Evolutionary conservation across 23 tunicate genomes (phyloP), one percentile per base, ranked within the genome.

Genomic region (Trididemnum nubilum): DNA sequence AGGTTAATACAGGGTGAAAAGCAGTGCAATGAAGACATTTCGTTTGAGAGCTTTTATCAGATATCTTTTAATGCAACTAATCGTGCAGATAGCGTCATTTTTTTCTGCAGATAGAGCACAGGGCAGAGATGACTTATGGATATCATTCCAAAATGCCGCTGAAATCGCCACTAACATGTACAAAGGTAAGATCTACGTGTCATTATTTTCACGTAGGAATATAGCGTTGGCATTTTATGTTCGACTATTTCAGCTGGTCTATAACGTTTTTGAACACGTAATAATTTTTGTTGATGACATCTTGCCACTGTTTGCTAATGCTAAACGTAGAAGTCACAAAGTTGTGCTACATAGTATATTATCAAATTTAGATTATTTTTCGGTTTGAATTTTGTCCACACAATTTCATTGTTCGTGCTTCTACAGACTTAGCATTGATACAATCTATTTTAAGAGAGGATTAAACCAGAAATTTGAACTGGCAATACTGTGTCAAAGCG

Each of bases 111-210:
- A 85, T 39, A 71, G 80, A 59, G 90, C 90, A 23, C 84, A 85
- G 35, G 79, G 69, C 9, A 5, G 67, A 25, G 97, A 92, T 51
- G 91, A 83, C 7, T 22, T 72, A 35, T 92, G 97, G 97, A 39
- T 72, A 21, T 63, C 91, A 1, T 92, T 92, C 77, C 97, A 92
- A 83, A 82, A 65, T 59, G 91, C 97, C 26, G 97, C 97, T 0
- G 87, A 81, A 29, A 76, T 40, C 26, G 88, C 91, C 22, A 92
- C 97, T 1, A 84, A 79, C 36, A 70, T 92, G 84, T 92, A 92
- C 50, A 92, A 63, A 92, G 91, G 97, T 82, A 81, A 89, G 19
- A 63, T 49, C 57, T 49, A 18, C 15, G n/a, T n/a, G n/a, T n/a
- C n/a, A n/a, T n/a, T n/a, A n/a, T n/a, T n/a, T n/a, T n/a, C n/a